Conservation (phyloP, 1,140 invertebrate species). For the Trichomalopsis sarcophagae region DNA sequence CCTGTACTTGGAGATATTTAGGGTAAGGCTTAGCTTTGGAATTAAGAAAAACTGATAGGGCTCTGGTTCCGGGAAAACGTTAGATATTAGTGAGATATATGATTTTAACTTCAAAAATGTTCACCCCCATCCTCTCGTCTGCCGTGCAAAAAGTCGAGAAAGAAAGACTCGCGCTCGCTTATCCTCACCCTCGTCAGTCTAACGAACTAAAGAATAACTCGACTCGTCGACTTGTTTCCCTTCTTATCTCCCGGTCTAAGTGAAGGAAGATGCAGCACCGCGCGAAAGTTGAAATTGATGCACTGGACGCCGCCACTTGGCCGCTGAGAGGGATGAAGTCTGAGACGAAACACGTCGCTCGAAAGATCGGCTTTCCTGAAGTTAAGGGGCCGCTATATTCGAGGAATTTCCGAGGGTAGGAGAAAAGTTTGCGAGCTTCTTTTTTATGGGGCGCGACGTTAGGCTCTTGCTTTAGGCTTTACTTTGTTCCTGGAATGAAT, state of each 20-base stretch:
- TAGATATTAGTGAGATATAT: background rate
- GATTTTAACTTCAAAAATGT: constrained; percentile 18
- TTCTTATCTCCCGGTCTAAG: constrained; percentile 60
- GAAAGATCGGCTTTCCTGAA: constrained; percentile 3
- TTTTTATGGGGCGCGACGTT: too few species aligned
- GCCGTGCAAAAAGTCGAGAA: too few species aligned
- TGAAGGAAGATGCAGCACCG: constrained; percentile 70
- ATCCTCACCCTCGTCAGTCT: constrained; percentile 54
- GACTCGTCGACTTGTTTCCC: constrained; percentile 57
- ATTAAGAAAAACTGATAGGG: constrained; percentile 17
- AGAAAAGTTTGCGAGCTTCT: background rate
- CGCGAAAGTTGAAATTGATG: constrained; percentile 69
- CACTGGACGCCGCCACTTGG: constrained; percentile 59
- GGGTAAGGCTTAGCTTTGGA: background rate
- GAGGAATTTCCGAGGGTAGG: background rate
- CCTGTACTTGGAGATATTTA: background rate
- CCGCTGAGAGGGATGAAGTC: background rate
- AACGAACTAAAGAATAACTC: constrained; percentile 73
- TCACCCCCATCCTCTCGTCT: constrained; percentile 42
- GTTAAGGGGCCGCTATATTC: background rate
- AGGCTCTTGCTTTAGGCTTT: too few species aligned
- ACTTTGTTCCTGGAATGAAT: too few species aligned
- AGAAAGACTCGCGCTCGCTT: constrained; percentile 10
- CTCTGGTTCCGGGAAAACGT: background rate
- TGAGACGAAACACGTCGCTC: constrained; percentile 2